These are phyloP conservation scores for Centropyge bicolor DNA, from an alignment of 2,797 vertebrate genomes.

Conservation along the genomic window DNA sequence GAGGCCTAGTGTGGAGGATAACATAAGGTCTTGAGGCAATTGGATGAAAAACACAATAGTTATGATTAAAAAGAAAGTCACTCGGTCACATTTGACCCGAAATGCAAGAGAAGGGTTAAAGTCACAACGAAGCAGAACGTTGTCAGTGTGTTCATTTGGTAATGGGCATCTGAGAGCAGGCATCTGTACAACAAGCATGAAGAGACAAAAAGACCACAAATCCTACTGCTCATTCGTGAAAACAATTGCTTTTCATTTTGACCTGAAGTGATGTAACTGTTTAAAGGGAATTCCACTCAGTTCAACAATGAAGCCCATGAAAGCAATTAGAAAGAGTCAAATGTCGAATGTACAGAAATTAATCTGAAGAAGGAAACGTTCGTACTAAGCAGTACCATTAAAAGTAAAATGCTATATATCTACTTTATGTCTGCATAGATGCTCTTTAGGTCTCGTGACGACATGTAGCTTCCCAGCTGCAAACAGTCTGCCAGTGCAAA, in stretches of 20 bases:
- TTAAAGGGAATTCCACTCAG: constrained; percentile 6
- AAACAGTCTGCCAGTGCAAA: not conserved
- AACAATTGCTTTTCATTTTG: constrained; percentile 7
- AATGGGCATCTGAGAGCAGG: not conserved
- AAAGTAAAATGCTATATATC: not conserved
- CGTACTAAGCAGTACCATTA: not conserved
- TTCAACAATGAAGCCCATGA: constrained; percentile 16
- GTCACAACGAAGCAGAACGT: not conserved
- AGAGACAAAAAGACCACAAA: not conserved
- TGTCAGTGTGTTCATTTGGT: not conserved
- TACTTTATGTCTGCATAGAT: not conserved
- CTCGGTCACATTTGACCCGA: too few relatives aligned
- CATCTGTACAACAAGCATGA: not conserved
- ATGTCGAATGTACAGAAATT: not conserved
- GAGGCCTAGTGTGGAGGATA: too few relatives aligned
- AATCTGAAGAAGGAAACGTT: not conserved
- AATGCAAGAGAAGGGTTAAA: too few relatives aligned
- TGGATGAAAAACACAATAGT: too few relatives aligned
- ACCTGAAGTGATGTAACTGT: constrained; percentile 2
- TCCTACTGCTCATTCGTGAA: not conserved
- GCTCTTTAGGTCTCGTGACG: too few relatives aligned
- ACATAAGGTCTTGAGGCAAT: too few relatives aligned
- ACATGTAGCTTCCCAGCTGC: not conserved
- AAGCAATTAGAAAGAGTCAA: not conserved
- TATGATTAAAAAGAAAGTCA: too few relatives aligned